Evolutionary conservation across 2,113 vertebrate species (phyloP).

Genomic region (Thunnus thynnus): DNA sequence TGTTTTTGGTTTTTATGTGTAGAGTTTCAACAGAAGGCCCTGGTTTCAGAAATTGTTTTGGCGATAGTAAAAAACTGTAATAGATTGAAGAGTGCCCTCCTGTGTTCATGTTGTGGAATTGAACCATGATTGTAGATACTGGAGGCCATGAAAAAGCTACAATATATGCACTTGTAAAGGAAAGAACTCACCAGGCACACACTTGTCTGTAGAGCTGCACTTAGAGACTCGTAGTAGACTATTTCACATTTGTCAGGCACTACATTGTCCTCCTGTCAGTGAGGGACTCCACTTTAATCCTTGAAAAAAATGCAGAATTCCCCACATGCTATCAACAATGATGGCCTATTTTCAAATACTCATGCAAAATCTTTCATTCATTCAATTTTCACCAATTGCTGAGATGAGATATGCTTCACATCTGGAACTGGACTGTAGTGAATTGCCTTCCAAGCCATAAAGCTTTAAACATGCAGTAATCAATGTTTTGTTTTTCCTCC

Average conservation of each 20-base stretch:
- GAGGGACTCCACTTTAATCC: too few relatives aligned
- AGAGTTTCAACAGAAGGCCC: too few relatives aligned
- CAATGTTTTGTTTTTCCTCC: background rate
- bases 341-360: background rate
- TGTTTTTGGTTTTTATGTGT: too few relatives aligned
- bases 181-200: background rate
- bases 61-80: background rate
- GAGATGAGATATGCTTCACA: background rate
- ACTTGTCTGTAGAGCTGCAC: background rate
- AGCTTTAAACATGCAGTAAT: background rate
- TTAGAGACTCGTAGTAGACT: too few relatives aligned
- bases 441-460: background rate
- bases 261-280: too few relatives aligned
- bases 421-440: background rate
- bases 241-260: too few relatives aligned
- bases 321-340: too few relatives aligned
- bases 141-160: background rate
- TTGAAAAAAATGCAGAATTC: too few relatives aligned
- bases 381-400: background rate
- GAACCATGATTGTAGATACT: background rate
- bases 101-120: background rate
- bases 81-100: constrained; percentile 11
- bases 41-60: too few relatives aligned
- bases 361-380: background rate
- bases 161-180: background rate